A percentile compares a stretch with the other conserved stretches of the same genome.
These are phyloP conservation scores for Sus scrofa DNA, from an alignment of 2,113 vertebrate genomes.

Conservation along the genomic window DNA sequence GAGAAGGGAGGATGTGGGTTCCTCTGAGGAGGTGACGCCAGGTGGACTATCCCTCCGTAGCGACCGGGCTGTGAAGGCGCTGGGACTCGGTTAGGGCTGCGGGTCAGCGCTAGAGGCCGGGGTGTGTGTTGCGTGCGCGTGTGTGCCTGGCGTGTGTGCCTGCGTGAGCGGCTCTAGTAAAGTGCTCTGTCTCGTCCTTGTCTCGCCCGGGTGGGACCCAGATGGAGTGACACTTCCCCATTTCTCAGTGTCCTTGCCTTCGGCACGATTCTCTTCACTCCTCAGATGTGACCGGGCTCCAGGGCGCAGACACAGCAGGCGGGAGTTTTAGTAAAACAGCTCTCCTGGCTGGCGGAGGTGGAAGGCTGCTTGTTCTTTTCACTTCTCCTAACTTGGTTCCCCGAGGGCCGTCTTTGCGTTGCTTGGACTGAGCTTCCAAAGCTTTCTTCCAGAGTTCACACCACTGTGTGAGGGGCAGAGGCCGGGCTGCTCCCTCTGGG, in stretches of 20 bases:
- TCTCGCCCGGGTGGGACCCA: conserved; percentile 48
- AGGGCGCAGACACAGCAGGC: neutral
- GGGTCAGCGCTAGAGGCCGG: conserved; percentile 22
- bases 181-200: conserved; percentile 47
- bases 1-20: conserved; percentile 67
- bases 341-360: neutral
- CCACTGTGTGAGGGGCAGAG: neutral
- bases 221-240: neutral
- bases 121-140: neutral
- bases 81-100: conserved; percentile 44
- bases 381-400: neutral
- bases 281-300: neutral
- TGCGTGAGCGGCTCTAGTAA: neutral
- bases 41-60: neutral
- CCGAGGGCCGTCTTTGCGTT: neutral
- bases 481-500: neutral
- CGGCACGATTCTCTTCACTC: neutral
- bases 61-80: conserved; percentile 2
- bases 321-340: neutral
- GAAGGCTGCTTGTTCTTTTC: neutral
- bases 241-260: neutral
- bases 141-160: neutral
- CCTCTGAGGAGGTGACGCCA: conserved; percentile 24
- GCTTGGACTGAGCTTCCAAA: conserved; percentile 13
- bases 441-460: neutral